phyloP scores from a whole-genome alignment of 2,113 vertebrate species.

The Myrmecophaga tridactyla region DNA sequence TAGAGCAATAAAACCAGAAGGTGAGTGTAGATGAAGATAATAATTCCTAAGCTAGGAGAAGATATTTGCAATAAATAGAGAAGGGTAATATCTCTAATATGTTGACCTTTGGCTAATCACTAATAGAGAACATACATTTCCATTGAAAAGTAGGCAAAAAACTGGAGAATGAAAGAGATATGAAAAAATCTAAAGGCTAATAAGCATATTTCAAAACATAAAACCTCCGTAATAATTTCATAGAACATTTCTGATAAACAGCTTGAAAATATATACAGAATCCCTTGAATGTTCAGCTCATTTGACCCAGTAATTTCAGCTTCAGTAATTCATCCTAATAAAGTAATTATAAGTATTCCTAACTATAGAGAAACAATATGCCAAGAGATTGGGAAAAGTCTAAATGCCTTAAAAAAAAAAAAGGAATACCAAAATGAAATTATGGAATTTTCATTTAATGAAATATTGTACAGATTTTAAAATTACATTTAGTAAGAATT shows the following conservation, averaged over 20 bases:
- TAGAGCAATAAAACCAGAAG: neutral
- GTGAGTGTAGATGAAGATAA: neutral
- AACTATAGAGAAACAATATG: neutral
- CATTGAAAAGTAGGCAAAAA: neutral
- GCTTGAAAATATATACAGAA: neutral
- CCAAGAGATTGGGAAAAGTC: neutral
- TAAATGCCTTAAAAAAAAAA: neutral
- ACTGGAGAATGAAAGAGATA: neutral
- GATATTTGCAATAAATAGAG: neutral
- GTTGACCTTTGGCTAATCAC: neutral
- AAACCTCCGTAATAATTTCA: neutral
- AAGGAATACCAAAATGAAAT: neutral
- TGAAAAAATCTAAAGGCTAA: neutral
- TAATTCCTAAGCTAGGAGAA: neutral
- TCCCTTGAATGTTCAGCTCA: slow-evolving; percentile 10
- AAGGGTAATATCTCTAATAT: neutral
- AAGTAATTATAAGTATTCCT: slow-evolving; percentile 24
- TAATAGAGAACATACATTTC: neutral
- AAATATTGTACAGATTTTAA: slow-evolving; percentile 11
- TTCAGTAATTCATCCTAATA: neutral
- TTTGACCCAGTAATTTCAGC: neutral
- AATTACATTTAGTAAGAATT: neutral
- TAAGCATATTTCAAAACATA: neutral
- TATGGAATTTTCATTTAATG: neutral
- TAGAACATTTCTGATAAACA: neutral